Evolutionary conservation across 2,113 vertebrate genomes (phyloP).

Genomic region (zebrafish (Danio rerio)): GRCz12tu NC_133188.1:44895001-44895500

Average conservation of each 20-base stretch:
- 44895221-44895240: not conserved
- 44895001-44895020: no score
- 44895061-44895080: no score
- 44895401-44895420: constrained; percentile 12
- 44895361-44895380: not conserved
- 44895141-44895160: no score
- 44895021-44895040: no score
- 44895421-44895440: not conserved
- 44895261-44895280: not conserved
- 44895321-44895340: not conserved
- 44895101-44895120: no score
- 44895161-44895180: no score
- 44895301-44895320: not conserved
- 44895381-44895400: constrained; percentile 4
- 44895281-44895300: not conserved
- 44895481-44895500: not conserved
- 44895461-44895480: not conserved
- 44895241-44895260: not conserved
- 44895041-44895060: no score
- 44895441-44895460: not conserved
- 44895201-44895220: not conserved
- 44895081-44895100: no score
- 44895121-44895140: no score
- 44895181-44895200: no score
- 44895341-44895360: not conserved